Evolutionary conservation across 2,888 invertebrate genomes (phyloP).

Genomic region (Notocelia uddmanniana): DNA sequence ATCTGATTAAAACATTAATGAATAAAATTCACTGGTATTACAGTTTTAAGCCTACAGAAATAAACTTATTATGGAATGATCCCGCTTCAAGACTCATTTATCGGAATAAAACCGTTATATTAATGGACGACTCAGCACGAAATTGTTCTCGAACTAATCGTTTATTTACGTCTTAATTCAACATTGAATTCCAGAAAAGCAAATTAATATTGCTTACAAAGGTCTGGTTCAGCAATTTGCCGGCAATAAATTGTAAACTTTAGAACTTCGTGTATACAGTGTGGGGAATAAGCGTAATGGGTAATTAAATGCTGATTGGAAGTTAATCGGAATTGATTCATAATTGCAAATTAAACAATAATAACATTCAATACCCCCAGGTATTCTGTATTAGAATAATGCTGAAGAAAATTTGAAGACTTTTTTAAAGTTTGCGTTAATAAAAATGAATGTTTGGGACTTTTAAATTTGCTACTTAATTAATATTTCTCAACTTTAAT

Average conservation of each 20-base stretch:
- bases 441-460: not conserved
- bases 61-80: slow-evolving; percentile 17
- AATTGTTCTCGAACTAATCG: slow-evolving; percentile 30
- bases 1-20: slow-evolving; percentile 2
- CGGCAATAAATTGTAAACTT: slow-evolving; percentile 32
- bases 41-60: slow-evolving; percentile 3
- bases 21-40: slow-evolving; percentile 2
- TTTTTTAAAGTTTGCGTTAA: not conserved
- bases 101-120: slow-evolving; percentile 20
- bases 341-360: slow-evolving; percentile 14
- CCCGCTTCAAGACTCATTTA: slow-evolving; percentile 4
- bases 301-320: slow-evolving; percentile 30
- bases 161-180: slow-evolving; percentile 36
- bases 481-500: not conserved
- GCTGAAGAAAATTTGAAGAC: not conserved
- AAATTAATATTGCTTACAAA: slow-evolving; percentile 41
- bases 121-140: slow-evolving; percentile 8
- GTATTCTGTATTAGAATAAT: not conserved
- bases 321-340: slow-evolving; percentile 19
- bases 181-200: slow-evolving; percentile 30
- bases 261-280: slow-evolving; percentile 38
- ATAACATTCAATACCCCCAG: not conserved
- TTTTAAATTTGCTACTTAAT: not conserved
- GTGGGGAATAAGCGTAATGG: slow-evolving; percentile 22
- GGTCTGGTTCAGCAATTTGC: slow-evolving; percentile 39